Percentiles rank a stretch among this genome's conserved stretches.
phyloP scores from a whole-genome alignment of 2,113 vertebrate species.

The Nipponia nippon region DNA sequence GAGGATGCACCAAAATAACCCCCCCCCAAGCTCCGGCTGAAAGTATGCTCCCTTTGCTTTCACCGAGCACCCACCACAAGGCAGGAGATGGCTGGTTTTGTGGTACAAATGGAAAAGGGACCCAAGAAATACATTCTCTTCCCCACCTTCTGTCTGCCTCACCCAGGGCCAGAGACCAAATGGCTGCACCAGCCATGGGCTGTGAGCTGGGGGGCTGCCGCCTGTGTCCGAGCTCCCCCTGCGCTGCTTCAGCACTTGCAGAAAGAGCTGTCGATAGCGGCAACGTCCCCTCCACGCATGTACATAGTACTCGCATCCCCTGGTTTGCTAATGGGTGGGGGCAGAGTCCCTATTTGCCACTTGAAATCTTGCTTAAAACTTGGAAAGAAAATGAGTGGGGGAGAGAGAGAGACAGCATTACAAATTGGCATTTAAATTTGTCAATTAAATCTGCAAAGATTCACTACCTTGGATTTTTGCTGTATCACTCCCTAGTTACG shows the following conservation, averaged over 20 bases:
- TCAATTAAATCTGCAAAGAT: background rate
- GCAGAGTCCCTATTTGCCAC: background rate
- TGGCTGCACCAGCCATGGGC: fast-evolving
- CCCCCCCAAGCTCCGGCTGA: background rate
- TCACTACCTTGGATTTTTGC: constrained; percentile 10
- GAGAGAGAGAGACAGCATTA: background rate
- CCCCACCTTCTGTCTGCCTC: background rate
- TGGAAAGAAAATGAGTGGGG: background rate
- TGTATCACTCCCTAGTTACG: constrained; percentile 5
- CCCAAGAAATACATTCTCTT: background rate
- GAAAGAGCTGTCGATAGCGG: background rate
- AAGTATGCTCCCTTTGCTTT: background rate
- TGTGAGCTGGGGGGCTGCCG: background rate
- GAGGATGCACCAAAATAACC: background rate
- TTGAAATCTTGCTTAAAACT: background rate
- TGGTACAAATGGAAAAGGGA: background rate
- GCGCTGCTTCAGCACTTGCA: background rate
- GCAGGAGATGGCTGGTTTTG: background rate
- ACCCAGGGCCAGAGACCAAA: fast-evolving
- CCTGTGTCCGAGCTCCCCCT: fast-evolving
- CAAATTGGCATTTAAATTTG: constrained; percentile 3
- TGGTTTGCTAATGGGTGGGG: background rate
- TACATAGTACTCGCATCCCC: background rate
- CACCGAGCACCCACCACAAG: background rate
- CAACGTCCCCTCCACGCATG: background rate